Evolutionary conservation across 2,113 vertebrate genomes (phyloP).

Genomic region (Ellobius talpinus): DNA sequence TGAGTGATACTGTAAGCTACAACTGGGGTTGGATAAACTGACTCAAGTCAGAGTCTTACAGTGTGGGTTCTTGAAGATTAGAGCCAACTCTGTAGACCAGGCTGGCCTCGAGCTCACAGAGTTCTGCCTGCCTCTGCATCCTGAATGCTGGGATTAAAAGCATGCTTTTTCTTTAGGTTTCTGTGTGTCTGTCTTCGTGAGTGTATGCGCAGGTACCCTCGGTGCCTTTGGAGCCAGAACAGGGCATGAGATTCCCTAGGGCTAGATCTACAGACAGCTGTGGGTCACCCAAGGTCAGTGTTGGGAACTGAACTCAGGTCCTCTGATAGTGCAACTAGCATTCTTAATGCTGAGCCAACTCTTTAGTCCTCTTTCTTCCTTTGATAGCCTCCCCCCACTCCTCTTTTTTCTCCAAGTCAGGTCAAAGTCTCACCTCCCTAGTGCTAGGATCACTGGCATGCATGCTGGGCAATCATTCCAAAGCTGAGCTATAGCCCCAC

Average conservation of each 20-base stretch:
- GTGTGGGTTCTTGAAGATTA: conserved; percentile 51
- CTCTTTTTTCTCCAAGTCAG: background rate
- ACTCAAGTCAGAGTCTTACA: background rate
- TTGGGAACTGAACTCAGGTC: background rate
- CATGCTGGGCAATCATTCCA: background rate
- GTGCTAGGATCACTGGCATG: background rate
- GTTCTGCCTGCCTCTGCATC: background rate
- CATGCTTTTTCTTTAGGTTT: background rate
- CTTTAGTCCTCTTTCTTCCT: background rate
- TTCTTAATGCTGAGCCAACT: background rate
- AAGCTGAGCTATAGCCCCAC: background rate
- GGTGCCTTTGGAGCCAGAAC: background rate
- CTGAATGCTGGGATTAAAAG: background rate
- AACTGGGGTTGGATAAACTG: background rate
- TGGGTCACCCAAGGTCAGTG: too few species aligned
- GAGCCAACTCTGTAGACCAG: background rate
- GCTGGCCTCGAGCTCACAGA: background rate
- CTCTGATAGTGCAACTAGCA: background rate
- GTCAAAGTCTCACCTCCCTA: background rate
- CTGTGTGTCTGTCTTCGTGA: background rate
- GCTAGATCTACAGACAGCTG: background rate
- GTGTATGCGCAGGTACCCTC: background rate
- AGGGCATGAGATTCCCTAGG: background rate
- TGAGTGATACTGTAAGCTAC: conserved; percentile 11
- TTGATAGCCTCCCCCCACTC: too few species aligned